These are phyloP conservation scores for Rosalia funebris DNA, from an alignment of 2,888 invertebrate species.

Conservation along the genomic window DNA sequence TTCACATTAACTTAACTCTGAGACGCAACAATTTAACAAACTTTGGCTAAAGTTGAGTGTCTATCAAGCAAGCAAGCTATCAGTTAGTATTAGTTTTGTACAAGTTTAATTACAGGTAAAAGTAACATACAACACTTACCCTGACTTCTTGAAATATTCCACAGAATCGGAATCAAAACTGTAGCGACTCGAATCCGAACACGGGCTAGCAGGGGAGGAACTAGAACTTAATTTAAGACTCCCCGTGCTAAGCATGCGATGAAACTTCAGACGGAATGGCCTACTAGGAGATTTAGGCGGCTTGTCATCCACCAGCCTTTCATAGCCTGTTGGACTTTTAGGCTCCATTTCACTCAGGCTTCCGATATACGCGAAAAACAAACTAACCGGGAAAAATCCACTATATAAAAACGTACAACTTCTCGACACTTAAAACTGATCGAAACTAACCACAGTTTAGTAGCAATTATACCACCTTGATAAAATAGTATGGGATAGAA, in stretches of 20 bases:
- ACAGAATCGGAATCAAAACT: conserved; percentile 41
- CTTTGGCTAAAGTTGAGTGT: no score
- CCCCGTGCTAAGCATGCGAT: conserved; percentile 51
- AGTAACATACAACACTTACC: conserved; percentile 25
- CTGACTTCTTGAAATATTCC: conserved; percentile 33
- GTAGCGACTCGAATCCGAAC: conserved; percentile 30
- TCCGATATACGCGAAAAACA: conserved; percentile 12
- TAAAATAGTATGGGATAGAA: no score
- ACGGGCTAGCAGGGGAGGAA: conserved; percentile 33
- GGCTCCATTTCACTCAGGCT: conserved; percentile 44
- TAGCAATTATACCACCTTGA: no score
- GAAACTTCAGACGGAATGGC: conserved; percentile 48
- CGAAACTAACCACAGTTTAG: not conserved
- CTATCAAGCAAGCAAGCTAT: no score
- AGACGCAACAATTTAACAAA: not conserved
- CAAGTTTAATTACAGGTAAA: not conserved
- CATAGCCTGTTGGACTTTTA: conserved; percentile 47
- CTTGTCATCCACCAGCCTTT: conserved; percentile 40
- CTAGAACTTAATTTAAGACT: conserved; percentile 43
- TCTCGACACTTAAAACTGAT: not conserved
- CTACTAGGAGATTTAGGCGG: conserved; percentile 41
- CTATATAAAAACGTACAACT: not conserved
- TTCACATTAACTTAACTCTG: no score
- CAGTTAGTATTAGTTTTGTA: no score
- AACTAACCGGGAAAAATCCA: not conserved